Conservation (phyloP, 1,140 invertebrate genomes). For the Diachasmimorpha longicaudata region DNA sequence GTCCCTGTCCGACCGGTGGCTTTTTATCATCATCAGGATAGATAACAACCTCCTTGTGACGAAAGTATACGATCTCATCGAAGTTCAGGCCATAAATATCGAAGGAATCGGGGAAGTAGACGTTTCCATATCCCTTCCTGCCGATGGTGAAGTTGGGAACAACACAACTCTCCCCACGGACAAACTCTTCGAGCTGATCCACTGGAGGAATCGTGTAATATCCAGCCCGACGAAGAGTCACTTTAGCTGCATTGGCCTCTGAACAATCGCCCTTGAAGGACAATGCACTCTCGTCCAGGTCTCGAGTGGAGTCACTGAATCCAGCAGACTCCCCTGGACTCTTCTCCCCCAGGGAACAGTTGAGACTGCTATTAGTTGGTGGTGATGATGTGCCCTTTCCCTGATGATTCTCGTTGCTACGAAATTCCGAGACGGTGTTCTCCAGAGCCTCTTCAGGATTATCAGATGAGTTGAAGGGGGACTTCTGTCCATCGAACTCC, state of each 20-base stretch:
- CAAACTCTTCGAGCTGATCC: slow-evolving; percentile 66
- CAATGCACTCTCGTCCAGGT: slow-evolving; percentile 42
- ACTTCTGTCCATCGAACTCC: slow-evolving; percentile 35
- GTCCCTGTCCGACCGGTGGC: slow-evolving; percentile 76
- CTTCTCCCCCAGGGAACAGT: slow-evolving; percentile 33
- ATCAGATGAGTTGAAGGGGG: slow-evolving; percentile 32
- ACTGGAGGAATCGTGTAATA: slow-evolving; percentile 79
- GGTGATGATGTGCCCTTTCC: background rate
- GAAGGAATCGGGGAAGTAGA: slow-evolving; percentile 86
- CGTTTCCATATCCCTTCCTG: slow-evolving; percentile 88
- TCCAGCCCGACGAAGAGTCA: slow-evolving; percentile 72
- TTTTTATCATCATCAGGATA: slow-evolving; percentile 73
- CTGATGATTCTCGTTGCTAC: slow-evolving; percentile 18
- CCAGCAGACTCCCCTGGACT: slow-evolving; percentile 23
- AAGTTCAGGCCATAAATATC: slow-evolving; percentile 90
- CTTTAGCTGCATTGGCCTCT: slow-evolving; percentile 67
- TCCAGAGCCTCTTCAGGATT: slow-evolving; percentile 34
- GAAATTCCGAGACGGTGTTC: slow-evolving; percentile 42
- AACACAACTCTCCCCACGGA: slow-evolving; percentile 75
- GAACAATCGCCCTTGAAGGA: slow-evolving; percentile 47
- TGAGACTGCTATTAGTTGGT: slow-evolving; percentile 16
- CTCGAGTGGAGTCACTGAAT: slow-evolving; percentile 38
- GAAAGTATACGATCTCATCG: slow-evolving; percentile 78
- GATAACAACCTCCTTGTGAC: slow-evolving; percentile 75
- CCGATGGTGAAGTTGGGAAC: slow-evolving; percentile 93